These are phyloP conservation scores for Charina bottae DNA, from an alignment of 2,113 vertebrate species.

Conservation along the genomic window DNA sequence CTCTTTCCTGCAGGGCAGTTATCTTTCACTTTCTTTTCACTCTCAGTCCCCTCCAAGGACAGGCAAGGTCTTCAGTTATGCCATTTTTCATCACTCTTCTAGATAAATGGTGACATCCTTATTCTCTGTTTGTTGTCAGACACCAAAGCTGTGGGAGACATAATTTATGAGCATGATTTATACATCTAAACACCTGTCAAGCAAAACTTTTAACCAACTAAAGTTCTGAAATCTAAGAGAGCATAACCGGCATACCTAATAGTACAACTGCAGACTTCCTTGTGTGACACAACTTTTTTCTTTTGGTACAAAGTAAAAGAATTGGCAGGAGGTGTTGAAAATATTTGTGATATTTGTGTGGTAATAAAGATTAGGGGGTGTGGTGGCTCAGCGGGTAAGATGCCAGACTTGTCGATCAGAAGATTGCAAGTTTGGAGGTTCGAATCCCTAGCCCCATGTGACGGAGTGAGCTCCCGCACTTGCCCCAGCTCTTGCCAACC, in stretches of 20 bases:
- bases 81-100: constrained; percentile 34
- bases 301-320: neutral
- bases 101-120: constrained; percentile 8
- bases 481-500: too few species aligned
- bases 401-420: too few species aligned
- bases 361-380: neutral
- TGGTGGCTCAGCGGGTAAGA: too few species aligned
- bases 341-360: neutral
- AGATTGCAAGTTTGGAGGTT: too few species aligned
- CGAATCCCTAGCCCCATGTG: too few species aligned
- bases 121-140: constrained; percentile 38
- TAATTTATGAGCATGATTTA: constrained; percentile 54
- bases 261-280: rapidly evolving
- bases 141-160: constrained; percentile 6
- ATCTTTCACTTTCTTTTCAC: neutral
- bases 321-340: neutral
- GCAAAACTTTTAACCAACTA: neutral
- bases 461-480: too few species aligned
- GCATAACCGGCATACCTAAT: rapidly evolving
- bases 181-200: constrained; percentile 27
- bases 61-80: neutral
- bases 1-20: neutral
- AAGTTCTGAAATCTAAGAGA: neutral
- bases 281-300: neutral
- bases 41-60: constrained; percentile 9